Evolutionary conservation across 2,888 invertebrate genomes (phyloP).

Genomic region (Adelognathus sp.): DNA sequence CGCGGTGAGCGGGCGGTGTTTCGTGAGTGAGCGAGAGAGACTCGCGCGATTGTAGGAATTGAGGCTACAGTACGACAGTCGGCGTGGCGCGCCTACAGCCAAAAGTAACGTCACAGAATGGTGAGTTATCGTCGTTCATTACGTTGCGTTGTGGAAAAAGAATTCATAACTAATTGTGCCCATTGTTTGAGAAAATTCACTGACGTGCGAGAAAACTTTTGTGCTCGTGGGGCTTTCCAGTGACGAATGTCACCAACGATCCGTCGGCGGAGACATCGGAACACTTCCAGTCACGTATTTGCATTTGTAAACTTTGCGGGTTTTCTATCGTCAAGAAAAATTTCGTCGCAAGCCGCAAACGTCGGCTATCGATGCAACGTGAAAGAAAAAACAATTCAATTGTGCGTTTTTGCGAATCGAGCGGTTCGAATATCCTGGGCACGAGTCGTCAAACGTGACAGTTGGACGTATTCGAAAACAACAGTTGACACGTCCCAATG

Average conservation of each 20-base stretch:
- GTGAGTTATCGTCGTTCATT: conserved; percentile 62
- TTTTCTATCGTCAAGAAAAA: background rate
- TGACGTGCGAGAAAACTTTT: background rate
- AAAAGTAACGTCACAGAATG: conserved; percentile 71
- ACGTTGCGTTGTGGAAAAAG: background rate
- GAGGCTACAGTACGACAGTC: conserved; percentile 59
- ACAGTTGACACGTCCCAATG: conserved; percentile 6
- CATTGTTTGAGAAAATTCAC: background rate
- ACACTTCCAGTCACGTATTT: background rate
- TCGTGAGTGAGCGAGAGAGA: conserved; percentile 42
- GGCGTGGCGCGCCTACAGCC: conserved; percentile 72
- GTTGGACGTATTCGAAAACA: background rate
- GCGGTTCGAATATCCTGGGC: background rate
- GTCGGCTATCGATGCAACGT: too few relatives aligned
- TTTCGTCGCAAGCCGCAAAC: background rate
- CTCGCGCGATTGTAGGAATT: conserved; percentile 55
- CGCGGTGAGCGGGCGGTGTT: conserved; percentile 41
- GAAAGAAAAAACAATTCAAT: background rate
- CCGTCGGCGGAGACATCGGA: background rate
- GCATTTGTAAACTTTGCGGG: conserved; percentile 22
- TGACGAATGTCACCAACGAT: conserved; percentile 4
- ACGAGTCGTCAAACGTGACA: background rate
- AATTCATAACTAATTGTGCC: background rate
- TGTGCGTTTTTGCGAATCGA: background rate
- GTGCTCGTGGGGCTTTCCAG: background rate